Conservation (phyloP, 2,797 vertebrate genomes). For the Pseudochirops cupreus region DNA sequence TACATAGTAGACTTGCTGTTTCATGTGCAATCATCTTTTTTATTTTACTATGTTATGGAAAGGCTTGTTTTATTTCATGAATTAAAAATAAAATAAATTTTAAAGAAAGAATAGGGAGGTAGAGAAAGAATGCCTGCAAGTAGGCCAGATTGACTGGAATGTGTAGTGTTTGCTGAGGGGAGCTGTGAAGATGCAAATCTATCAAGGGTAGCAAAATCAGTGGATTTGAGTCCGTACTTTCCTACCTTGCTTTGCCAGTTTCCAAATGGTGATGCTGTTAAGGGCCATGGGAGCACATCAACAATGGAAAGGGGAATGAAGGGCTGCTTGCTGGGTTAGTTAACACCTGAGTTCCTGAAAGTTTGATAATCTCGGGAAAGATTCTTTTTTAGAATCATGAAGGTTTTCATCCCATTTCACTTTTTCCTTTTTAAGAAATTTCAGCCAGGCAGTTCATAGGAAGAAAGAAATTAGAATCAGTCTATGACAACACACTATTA, state of each 20-base stretch:
- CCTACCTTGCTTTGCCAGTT: background rate
- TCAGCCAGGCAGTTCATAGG: background rate
- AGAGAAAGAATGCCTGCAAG: background rate
- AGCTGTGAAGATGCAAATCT: background rate
- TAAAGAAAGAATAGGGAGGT: background rate
- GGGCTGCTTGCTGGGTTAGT: too few relatives aligned
- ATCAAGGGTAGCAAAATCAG: background rate
- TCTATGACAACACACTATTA: background rate
- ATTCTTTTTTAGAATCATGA: background rate
- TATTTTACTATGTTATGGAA: background rate
- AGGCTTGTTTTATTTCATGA: background rate
- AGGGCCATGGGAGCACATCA: accelerated
- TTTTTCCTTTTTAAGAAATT: background rate
- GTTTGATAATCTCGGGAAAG: background rate
- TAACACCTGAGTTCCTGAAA: background rate
- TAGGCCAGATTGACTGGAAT: background rate
- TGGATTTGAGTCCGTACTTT: background rate
- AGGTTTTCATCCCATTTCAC: background rate
- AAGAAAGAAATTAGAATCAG: background rate
- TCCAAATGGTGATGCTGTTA: background rate
- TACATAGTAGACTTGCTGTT: background rate
- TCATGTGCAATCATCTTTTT: background rate
- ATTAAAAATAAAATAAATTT: background rate
- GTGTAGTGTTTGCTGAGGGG: background rate
- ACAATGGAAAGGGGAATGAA: background rate